Evolutionary conservation across 1,140 invertebrate species (phyloP).

Genomic region (Chironomus striatipennis): DNA sequence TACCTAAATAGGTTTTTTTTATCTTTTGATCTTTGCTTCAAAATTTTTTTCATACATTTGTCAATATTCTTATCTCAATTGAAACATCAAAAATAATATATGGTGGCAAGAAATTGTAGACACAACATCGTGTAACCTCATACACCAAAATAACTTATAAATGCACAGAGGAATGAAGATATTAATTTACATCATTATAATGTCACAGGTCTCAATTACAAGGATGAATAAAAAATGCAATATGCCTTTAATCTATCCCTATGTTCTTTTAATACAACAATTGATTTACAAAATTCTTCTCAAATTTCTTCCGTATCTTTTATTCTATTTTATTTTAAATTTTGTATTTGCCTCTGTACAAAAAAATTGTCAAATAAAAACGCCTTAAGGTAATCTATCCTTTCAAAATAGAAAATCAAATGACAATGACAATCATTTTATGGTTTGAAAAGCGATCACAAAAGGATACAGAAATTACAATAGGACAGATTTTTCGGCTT

Average conservation of each 20-base stretch:
- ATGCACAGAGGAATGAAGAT: background rate
- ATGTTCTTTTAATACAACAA: background rate
- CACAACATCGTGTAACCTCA: background rate
- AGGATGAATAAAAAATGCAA: background rate
- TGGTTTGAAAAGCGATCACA: no score
- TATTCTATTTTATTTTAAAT: no score
- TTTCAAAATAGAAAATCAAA: background rate
- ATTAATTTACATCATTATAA: slow-evolving; percentile 15
- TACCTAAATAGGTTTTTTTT: no score
- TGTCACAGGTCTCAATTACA: slow-evolving; percentile 7
- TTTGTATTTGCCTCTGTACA: no score
- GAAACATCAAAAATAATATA: background rate
- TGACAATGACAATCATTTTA: background rate
- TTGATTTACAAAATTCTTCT: background rate
- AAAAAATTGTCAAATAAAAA: background rate
- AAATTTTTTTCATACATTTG: no score
- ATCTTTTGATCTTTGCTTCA: no score
- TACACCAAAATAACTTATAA: background rate
- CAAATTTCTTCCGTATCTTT: background rate
- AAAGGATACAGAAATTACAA: no score
- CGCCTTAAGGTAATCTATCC: slow-evolving; percentile 5
- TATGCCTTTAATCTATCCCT: background rate
- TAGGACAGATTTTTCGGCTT: no score
- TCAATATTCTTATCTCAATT: background rate
- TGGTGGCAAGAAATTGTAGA: background rate